Percentiles rank a stretch among this genome's conserved stretches.
Conservation (phyloP, 2,113 vertebrate species). For the Amazona vittata region DNA sequence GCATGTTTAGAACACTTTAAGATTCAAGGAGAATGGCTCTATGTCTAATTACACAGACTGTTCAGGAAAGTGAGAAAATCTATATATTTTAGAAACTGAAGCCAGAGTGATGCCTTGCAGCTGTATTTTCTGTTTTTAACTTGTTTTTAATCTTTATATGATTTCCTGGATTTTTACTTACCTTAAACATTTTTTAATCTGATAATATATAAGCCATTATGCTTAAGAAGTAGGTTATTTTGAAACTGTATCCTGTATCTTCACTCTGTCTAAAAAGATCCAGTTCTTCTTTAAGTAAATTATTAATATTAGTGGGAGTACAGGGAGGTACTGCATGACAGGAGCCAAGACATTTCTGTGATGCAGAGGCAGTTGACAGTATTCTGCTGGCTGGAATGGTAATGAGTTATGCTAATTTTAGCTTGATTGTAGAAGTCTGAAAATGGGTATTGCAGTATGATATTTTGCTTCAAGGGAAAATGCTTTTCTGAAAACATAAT, state of each 20-base stretch:
- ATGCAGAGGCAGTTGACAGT: slow-evolving; percentile 14
- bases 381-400: slow-evolving; percentile 23
- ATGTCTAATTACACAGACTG: background rate
- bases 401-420: slow-evolving; percentile 40
- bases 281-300: background rate
- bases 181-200: background rate
- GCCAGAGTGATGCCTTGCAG: background rate
- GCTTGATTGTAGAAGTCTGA: slow-evolving; percentile 5
- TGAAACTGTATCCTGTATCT: background rate
- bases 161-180: background rate
- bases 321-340: background rate
- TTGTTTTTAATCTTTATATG: background rate
- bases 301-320: background rate
- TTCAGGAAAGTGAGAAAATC: background rate
- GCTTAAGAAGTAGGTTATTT: background rate
- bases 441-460: background rate
- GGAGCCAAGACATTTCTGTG: slow-evolving; percentile 5
- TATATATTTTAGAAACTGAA: background rate
- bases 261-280: background rate
- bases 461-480: background rate
- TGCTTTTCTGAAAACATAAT: background rate
- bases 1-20: background rate
- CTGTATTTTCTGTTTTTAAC: background rate
- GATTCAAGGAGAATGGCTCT: background rate
- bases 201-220: background rate